Evolutionary conservation across 2,797 vertebrate genomes (phyloP).

Genomic region (Takifugu rubripes): DNA sequence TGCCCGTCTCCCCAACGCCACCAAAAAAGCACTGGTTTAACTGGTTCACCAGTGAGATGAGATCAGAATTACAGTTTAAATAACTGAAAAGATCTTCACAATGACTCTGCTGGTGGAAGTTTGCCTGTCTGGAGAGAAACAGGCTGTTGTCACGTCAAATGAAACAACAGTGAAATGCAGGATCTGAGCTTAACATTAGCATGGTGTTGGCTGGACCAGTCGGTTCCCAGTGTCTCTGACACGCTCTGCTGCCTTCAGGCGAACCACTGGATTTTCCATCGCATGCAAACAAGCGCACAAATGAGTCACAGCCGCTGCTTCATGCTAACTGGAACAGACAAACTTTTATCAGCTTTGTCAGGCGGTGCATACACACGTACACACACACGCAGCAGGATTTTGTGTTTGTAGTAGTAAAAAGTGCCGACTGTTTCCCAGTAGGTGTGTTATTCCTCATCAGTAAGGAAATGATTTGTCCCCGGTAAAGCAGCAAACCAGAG

Average conservation of each 20-base stretch:
- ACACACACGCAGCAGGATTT: slow-evolving; percentile 9
- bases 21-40: neutral
- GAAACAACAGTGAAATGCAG: no score
- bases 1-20: neutral
- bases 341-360: slow-evolving; percentile 11
- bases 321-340: slow-evolving; percentile 16
- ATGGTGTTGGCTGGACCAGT: neutral
- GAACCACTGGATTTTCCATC: slow-evolving; percentile 54
- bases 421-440: no score
- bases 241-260: slow-evolving; percentile 33
- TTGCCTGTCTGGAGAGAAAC: no score
- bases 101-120: no score
- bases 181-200: no score
- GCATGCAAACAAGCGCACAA: slow-evolving; percentile 20
- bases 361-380: slow-evolving; percentile 7
- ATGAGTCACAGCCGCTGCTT: slow-evolving; percentile 23
- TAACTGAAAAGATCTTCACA: no score
- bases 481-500: no score
- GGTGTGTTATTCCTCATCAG: no score
- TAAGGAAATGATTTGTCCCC: no score
- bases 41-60: neutral
- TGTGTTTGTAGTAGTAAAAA: no score
- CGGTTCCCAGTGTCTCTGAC: neutral
- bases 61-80: no score
- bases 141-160: no score